These are phyloP conservation scores for Acinonyx jubatus DNA, from an alignment of 2,113 vertebrate genomes.

Conservation along the genomic window DNA sequence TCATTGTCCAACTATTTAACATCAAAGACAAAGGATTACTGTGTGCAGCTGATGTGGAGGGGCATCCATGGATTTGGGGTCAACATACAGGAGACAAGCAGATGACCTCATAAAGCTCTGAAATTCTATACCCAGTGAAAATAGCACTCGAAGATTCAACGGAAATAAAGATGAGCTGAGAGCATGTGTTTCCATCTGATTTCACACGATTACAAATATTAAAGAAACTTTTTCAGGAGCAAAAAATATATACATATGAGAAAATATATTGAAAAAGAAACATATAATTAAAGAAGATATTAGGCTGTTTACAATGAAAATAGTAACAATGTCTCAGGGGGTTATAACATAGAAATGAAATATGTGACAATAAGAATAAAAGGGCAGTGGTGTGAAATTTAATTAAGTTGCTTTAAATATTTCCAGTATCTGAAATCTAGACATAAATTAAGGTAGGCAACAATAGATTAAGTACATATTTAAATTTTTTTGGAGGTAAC, in stretches of 20 bases:
- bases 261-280: neutral
- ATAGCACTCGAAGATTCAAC: neutral
- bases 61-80: rapidly evolving
- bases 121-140: too few species aligned
- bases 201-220: neutral
- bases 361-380: neutral
- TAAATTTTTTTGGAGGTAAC: neutral
- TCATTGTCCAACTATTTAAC: neutral
- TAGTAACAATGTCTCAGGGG: neutral
- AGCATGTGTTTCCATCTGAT: neutral
- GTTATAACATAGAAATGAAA: neutral
- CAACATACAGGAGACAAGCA: neutral
- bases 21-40: neutral
- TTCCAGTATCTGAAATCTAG: too few species aligned
- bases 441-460: neutral
- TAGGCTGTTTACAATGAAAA: neutral
- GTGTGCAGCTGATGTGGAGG: neutral
- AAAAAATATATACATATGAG: neutral
- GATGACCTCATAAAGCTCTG: too few species aligned
- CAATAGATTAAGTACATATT: neutral
- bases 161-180: neutral
- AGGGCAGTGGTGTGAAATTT: rapidly evolving
- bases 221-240: neutral
- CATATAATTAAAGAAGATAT: too few species aligned
- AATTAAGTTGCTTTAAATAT: neutral